Base-by-base conservation (phyloP, 2,797 vertebrate species). In the Acomys russatus region DNA sequence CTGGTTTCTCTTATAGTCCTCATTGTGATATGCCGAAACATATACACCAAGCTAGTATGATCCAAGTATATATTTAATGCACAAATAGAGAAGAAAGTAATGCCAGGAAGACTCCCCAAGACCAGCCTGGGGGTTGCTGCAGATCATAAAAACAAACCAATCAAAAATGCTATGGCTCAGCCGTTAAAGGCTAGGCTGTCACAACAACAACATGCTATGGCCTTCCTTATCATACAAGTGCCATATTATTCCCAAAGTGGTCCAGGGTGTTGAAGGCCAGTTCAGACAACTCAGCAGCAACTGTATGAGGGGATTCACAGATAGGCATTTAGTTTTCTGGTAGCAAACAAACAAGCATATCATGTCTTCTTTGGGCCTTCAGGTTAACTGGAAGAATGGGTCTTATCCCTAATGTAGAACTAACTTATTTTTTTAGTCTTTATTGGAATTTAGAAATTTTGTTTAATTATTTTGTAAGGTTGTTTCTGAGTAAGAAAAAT, bases 401-500 rank as follows among this genome's bases (percentile, higher is more conserved):
- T 71, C 25, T 20, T 18, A 33, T 68, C 17, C 38, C 18, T 83
- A 83, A 87, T 25, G 44, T 77, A 73, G 23, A 93, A 11, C n/a
- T 51, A 28, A 7, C 71, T 86, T 44, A 84, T 30, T 30, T 79
- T 82, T 87, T 78, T 0, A 74, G 2, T 49, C 64, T 93, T 4
- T 22, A 22, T 89, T 54, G 71, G 74, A 64, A 61, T 68, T 76
- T 44, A 44, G 44, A 4, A 44, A 44, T 44, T 44, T 44, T 89
- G 35, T 82, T 91, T 59, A 63, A 59, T 35, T 94, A 30, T 85
- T 33, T 44, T 44, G 30, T 78, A 5, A 78, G 9, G 49, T 92
- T 92, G 30, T 78, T 90, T 92, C 59, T 59, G n/a, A 17, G 30
- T 35, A 64, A 9, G 33, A 92, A 92, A 44, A 73, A 73, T 71